Percentiles rank a stretch among this genome's conserved stretches.
phyloP scores from a whole-genome alignment of 2,888 invertebrate species.

The Eurytoma californica region DNA sequence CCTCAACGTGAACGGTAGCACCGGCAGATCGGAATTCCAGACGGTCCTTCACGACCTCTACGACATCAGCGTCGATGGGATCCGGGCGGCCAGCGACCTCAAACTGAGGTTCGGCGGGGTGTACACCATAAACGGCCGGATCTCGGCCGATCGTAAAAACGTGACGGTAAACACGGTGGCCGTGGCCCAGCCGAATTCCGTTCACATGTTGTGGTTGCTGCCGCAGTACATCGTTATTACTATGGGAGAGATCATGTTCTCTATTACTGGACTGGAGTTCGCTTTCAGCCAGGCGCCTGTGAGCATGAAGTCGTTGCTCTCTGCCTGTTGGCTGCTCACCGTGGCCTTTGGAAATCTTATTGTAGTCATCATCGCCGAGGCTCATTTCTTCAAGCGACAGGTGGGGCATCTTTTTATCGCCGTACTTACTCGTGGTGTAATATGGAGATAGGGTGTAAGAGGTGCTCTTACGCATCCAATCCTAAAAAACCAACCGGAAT shows the following conservation, averaged over 20 bases:
- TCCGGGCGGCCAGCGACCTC: slow-evolving; percentile 65
- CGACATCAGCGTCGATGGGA: slow-evolving; percentile 73
- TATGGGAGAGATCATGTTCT: slow-evolving; percentile 95
- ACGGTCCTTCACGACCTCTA: slow-evolving; percentile 73
- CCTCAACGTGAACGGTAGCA: not conserved
- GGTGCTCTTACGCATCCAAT: too few relatives aligned
- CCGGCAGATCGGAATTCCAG: slow-evolving; percentile 54
- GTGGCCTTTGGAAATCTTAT: slow-evolving; percentile 95
- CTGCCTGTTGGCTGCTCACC: slow-evolving; percentile 94
- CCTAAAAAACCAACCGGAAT: too few relatives aligned
- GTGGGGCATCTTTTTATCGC: slow-evolving; percentile 74
- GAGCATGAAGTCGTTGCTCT: slow-evolving; percentile 95
- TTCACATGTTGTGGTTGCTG: slow-evolving; percentile 90
- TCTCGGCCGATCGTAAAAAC: slow-evolving; percentile 63
- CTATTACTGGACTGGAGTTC: slow-evolving; percentile 96
- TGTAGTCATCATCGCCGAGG: slow-evolving; percentile 91
- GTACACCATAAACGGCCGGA: slow-evolving; percentile 78
- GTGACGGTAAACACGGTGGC: slow-evolving; percentile 67
- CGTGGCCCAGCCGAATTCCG: slow-evolving; percentile 82
- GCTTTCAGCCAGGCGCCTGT: slow-evolving; percentile 95
- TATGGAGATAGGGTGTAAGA: too few relatives aligned
- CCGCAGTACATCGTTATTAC: slow-evolving; percentile 96
- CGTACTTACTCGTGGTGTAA: too few relatives aligned
- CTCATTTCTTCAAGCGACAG: slow-evolving; percentile 85
- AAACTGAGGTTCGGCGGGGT: slow-evolving; percentile 77